phyloP scores from a whole-genome alignment of 2,797 vertebrate species.

The Brachyalestes nurse region DNA sequence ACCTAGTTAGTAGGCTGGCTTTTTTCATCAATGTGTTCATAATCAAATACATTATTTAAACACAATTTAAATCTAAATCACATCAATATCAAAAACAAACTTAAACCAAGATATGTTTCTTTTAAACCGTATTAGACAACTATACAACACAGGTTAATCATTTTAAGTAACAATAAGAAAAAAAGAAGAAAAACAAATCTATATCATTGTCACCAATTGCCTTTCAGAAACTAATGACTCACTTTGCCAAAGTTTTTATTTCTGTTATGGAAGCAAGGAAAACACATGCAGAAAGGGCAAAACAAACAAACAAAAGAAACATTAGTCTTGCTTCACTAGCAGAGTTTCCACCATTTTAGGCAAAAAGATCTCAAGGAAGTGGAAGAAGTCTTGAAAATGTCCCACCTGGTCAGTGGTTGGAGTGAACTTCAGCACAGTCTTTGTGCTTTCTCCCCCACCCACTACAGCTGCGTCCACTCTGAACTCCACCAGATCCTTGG shows the following conservation, averaged over 20 bases:
- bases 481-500: slow-evolving; percentile 77
- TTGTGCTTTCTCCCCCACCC: slow-evolving; percentile 71
- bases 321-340: slow-evolving; percentile 59
- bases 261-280: not conserved
- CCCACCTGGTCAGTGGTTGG: slow-evolving; percentile 66
- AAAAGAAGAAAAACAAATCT: not conserved
- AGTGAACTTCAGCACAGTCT: slow-evolving; percentile 70
- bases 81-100: not conserved
- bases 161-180: too few species aligned
- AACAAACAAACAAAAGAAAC: not conserved
- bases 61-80: not conserved
- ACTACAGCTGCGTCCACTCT: slow-evolving; percentile 66
- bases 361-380: slow-evolving; percentile 86
- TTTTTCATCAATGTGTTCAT: not conserved
- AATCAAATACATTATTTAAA: not conserved
- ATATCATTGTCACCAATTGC: not conserved
- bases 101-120: not conserved
- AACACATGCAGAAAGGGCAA: not conserved
- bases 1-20: not conserved
- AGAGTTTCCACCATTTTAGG: slow-evolving; percentile 78
- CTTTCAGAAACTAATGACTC: too few species aligned
- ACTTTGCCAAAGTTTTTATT: not conserved
- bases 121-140: not conserved
- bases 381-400: slow-evolving; percentile 85
- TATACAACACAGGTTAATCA: not conserved